Percentiles rank a stretch among this genome's conserved stretches.
phyloP scores from a whole-genome alignment of 2,113 vertebrate genomes.

The Chloroceryle aenea region DNA sequence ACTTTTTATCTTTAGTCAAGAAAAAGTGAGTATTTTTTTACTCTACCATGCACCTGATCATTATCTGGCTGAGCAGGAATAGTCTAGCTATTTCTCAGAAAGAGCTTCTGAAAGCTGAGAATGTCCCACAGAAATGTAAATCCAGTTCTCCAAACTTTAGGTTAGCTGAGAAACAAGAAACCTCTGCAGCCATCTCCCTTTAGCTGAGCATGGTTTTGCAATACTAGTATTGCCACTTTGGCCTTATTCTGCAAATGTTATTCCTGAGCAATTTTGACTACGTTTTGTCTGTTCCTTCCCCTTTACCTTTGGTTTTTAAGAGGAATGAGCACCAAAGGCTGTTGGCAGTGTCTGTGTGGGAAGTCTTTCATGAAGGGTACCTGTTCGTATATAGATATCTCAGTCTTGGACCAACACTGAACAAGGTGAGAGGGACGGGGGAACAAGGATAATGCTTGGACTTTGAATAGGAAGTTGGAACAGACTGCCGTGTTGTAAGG shows the following conservation, averaged over 20 bases:
- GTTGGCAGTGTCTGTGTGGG: not conserved
- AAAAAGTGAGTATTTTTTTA: not conserved
- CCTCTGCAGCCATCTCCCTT: not conserved
- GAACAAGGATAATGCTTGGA: rapidly evolving
- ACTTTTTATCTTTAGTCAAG: not conserved
- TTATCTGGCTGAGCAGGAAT: conserved; percentile 25
- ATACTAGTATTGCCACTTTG: not conserved
- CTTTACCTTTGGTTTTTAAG: not conserved
- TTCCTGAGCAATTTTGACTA: not conserved
- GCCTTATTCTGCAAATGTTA: not conserved
- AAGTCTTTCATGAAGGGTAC: not conserved
- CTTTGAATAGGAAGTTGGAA: not conserved
- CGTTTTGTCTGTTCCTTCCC: not conserved
- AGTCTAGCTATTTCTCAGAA: conserved; percentile 7
- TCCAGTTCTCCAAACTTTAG: not conserved
- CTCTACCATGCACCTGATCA: not conserved
- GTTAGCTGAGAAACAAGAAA: not conserved
- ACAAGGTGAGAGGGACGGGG: not conserved
- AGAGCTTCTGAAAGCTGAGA: not conserved
- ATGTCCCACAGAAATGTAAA: not conserved
- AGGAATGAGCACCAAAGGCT: not conserved
- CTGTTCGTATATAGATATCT: not conserved
- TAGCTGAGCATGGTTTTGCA: rapidly evolving
- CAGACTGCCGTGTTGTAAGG: rapidly evolving
- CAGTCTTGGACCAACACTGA: not conserved